Percentiles rank a stretch among this genome's conserved stretches.
phyloP scores from a whole-genome alignment of 2,797 vertebrate genomes.

The Cephalopachus bancanus region DNA sequence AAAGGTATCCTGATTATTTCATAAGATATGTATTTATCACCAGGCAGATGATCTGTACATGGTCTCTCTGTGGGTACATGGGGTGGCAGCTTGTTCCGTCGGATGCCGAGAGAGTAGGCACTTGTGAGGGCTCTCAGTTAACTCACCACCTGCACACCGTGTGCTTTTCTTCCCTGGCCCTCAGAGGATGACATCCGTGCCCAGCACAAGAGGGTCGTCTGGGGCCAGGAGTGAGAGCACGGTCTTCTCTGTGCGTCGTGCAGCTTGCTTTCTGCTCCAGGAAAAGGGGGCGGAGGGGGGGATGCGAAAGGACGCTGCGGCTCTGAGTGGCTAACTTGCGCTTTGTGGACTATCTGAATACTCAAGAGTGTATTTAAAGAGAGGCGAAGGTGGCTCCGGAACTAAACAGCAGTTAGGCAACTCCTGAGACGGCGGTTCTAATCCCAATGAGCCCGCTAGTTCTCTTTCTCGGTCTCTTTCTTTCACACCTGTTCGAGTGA shows the following conservation, averaged over 20 bases:
- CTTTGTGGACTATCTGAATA: conserved; percentile 75
- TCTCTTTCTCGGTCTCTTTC: background rate
- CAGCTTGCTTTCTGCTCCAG: conserved; percentile 52
- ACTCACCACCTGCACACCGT: background rate
- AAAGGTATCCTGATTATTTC: conserved; percentile 74
- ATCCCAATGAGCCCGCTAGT: conserved; percentile 48
- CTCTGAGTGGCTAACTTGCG: conserved; percentile 75
- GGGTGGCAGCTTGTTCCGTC: conserved; percentile 11
- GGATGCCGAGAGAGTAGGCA: conserved; percentile 19
- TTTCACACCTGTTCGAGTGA: conserved; percentile 66
- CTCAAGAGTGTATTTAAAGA: conserved; percentile 69
- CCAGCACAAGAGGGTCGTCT: conserved; percentile 1
- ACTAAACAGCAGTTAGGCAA: conserved; percentile 13
- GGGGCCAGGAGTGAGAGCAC: conserved; percentile 17
- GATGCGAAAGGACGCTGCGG: background rate
- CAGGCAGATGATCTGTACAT: conserved; percentile 39
- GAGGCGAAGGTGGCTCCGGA: conserved; percentile 61
- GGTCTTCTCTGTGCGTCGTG: background rate
- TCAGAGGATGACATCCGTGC: background rate
- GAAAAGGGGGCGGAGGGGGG: conserved; percentile 37
- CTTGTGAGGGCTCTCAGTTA: conserved; percentile 24
- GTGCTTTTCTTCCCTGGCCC: background rate
- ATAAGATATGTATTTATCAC: conserved; percentile 61
- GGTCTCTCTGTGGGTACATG: conserved; percentile 39
- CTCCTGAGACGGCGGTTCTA: conserved; percentile 36